A percentile compares a stretch with the other conserved stretches of the same genome.
Evolutionary conservation across 1,140 invertebrate species (phyloP).

Genomic region (Panagrolaimus sp.): DNA sequence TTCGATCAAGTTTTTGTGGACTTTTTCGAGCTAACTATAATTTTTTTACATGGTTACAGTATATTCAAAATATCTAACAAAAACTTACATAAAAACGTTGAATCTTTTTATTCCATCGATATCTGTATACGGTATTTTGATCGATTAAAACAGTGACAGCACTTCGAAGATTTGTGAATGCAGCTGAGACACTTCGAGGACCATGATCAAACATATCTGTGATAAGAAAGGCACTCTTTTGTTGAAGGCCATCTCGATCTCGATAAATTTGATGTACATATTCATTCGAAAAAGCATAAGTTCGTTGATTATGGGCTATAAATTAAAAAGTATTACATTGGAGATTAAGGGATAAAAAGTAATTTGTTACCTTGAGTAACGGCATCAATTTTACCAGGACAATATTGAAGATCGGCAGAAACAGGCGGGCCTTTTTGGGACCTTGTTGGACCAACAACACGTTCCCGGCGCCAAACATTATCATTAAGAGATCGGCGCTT

Average conservation of each 20-base stretch:
- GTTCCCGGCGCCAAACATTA: neutral
- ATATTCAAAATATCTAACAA: neutral
- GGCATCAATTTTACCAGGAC: constrained; percentile 37
- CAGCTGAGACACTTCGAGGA: constrained; percentile 35
- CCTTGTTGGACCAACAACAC: neutral
- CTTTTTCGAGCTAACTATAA: constrained; percentile 37
- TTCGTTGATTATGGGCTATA: constrained; percentile 37
- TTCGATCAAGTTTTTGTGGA: constrained; percentile 27
- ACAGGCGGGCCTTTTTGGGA: neutral
- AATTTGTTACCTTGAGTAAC: constrained; percentile 34
- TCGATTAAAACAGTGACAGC: constrained; percentile 33
- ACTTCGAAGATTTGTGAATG: constrained; percentile 34
- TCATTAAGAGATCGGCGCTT: neutral
- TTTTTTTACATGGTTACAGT: neutral
- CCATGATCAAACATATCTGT: constrained; percentile 33
- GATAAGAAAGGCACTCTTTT: constrained; percentile 29
- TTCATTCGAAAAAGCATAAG: constrained; percentile 37
- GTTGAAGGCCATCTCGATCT: constrained; percentile 34
- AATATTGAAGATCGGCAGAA: constrained; percentile 26
- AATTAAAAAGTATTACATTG: neutral
- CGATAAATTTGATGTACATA: constrained; percentile 39
- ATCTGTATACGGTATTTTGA: constrained; percentile 34
- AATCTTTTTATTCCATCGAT: constrained; percentile 31
- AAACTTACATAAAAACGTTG: constrained; percentile 39
- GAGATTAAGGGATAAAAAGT: neutral